Evolutionary conservation across 1,140 invertebrate species (phyloP), one percentile per base, ranked within the genome.

Genomic region (Goniozus legneri): DNA sequence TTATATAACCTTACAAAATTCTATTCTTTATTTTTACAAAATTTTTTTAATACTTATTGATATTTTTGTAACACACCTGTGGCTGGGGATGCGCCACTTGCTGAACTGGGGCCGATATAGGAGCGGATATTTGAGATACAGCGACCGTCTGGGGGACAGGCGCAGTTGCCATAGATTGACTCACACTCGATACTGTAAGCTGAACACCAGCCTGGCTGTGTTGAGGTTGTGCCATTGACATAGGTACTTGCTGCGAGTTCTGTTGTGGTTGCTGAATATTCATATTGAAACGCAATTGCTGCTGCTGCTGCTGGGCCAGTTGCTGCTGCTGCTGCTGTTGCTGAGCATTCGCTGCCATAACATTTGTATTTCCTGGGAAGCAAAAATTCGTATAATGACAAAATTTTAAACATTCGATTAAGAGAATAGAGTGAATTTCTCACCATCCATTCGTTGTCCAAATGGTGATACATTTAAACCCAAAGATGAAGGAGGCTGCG

Each of bases 401-500:
- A 35, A 35, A 7, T 15, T 35, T 35, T 35, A 8, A 35, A 7
- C n/a, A n/a, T n/a, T n/a, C n/a, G n/a, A n/a, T n/a, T n/a, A n/a
- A n/a, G n/a, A n/a, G n/a, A n/a, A n/a, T n/a, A n/a, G n/a, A n/a
- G n/a, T 3, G 22, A 45, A 27, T 7, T 22, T 34, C n/a, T 58
- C 64, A 66, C 68, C 65, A 51, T 79, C 78, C 64, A 82, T 77
- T 60, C 78, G 69, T 59, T 78, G 77, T 43, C 62, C 65, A 57
- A 79, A 79, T 19, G 76, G 71, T 47, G 75, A 71, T 13, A 79
- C 73, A 44, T 65, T 79, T 13, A 71, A 65, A 20, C 74, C 77
- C 54, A 83, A 73, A 0, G 76, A 66, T 14, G 76, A 76, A 2
- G 84, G 82, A 3, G 85, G 83, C 35, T 83, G 83, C 20, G 83